phyloP scores from a whole-genome alignment of 2,797 vertebrate species.

The Bovichtus diacanthus region DNA sequence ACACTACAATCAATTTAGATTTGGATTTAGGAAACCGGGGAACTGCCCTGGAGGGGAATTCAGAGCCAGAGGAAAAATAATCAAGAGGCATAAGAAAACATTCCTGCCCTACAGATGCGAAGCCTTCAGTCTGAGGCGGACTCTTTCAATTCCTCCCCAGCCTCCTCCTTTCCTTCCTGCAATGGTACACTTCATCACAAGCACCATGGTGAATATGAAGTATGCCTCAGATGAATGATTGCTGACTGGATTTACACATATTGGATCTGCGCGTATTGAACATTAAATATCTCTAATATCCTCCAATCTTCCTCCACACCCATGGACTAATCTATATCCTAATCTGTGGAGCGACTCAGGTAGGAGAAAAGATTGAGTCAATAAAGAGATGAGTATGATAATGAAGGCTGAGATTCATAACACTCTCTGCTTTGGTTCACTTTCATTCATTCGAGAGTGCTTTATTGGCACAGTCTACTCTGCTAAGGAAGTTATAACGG shows the following conservation, averaged over 20 bases:
- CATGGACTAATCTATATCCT: conserved; percentile 36
- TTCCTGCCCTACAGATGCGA: conserved; percentile 42
- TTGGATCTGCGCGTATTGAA: conserved; percentile 42
- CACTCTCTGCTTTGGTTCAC: conserved; percentile 12
- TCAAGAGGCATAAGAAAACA: conserved; percentile 57
- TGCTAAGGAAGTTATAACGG: background rate
- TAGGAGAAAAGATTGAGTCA: conserved; percentile 30
- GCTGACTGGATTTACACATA: conserved; percentile 39
- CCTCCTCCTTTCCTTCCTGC: conserved; percentile 17
- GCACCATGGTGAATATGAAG: conserved; percentile 48
- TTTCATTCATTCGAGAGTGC: conserved; percentile 24
- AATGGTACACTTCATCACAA: conserved; percentile 21
- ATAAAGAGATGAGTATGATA: conserved; percentile 59
- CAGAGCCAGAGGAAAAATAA: conserved; percentile 52
- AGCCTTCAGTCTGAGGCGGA: conserved; percentile 17
- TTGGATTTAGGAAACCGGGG: conserved; percentile 27
- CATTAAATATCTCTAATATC: conserved; percentile 51
- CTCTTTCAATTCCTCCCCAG: conserved; percentile 15
- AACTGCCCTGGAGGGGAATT: conserved; percentile 53
- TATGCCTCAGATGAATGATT: conserved; percentile 43
- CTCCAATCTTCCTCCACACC: conserved; percentile 37
- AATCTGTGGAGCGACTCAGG: conserved; percentile 25
- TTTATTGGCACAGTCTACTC: background rate
- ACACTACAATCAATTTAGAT: conserved; percentile 54
- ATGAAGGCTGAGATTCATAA: conserved; percentile 56